Percentiles rank a stretch among this genome's conserved stretches.
Evolutionary conservation across 92 coral and sea anemone species (phyloP).

Genomic region (Epizoanthus scotinus): DNA sequence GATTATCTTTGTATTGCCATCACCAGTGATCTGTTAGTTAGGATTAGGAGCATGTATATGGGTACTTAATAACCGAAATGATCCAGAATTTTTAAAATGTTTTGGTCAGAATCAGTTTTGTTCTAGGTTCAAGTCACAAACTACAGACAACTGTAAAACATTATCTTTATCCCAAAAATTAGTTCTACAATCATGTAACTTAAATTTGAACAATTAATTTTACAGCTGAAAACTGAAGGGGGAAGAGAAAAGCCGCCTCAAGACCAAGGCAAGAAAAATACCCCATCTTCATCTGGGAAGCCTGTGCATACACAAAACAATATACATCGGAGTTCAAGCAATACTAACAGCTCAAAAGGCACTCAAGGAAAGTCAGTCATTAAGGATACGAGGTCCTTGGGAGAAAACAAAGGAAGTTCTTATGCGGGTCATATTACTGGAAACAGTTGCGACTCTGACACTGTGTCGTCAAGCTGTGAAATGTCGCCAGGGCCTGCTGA

Average conservation of each 20-base stretch:
- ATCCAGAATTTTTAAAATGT: no score
- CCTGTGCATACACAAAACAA: slow-evolving; percentile 35
- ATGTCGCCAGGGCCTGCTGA: slow-evolving; percentile 69
- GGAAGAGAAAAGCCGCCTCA: slow-evolving; percentile 70
- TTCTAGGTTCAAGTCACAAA: no score
- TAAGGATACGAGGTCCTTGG: slow-evolving; percentile 26
- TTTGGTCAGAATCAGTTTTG: no score
- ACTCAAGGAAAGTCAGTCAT: slow-evolving; percentile 38
- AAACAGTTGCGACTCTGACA: slow-evolving; percentile 69
- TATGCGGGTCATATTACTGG: slow-evolving; percentile 62
- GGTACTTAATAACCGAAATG: no score
- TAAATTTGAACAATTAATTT: not conserved
- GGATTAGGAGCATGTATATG: no score
- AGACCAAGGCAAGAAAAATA: slow-evolving; percentile 52
- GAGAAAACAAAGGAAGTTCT: slow-evolving; percentile 54
- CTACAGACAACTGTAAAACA: no score
- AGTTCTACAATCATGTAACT: not conserved
- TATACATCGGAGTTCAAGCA: slow-evolving; percentile 34
- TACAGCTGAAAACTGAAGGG: slow-evolving; percentile 76
- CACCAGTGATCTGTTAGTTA: no score
- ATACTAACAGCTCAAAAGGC: slow-evolving; percentile 11
- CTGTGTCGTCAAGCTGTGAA: slow-evolving; percentile 84
- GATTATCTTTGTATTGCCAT: no score
- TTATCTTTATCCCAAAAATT: not conserved
- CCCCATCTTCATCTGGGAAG: slow-evolving; percentile 41